A percentile compares a stretch with the other conserved stretches of the same genome.
Conservation (phyloP, 2,888 invertebrate genomes). For the Pycnomerus fuliginosus region DNA sequence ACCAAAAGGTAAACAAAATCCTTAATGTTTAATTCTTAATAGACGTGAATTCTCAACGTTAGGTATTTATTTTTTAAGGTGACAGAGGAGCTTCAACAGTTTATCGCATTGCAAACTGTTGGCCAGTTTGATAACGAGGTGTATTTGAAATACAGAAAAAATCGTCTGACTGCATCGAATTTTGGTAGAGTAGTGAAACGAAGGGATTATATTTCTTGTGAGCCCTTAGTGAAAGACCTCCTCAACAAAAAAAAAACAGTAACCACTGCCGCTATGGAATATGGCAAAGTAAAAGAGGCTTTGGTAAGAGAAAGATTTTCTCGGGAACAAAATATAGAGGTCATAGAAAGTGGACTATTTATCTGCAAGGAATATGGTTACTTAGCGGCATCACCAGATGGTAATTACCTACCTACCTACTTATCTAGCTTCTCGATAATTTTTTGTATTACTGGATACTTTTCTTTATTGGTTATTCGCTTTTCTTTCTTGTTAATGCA, state of each 20-base stretch:
- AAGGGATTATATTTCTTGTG: not conserved
- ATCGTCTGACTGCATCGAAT: slow-evolving; percentile 1
- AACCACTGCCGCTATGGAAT: not conserved
- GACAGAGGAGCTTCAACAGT: too few species aligned
- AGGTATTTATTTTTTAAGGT: too few species aligned
- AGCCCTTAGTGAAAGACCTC: not conserved
- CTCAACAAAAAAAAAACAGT: not conserved
- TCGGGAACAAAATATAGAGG: not conserved
- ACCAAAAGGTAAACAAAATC: too few species aligned
- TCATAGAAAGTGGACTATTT: not conserved
- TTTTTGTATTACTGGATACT: not conserved
- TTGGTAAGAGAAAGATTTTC: not conserved
- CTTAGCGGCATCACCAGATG: not conserved
- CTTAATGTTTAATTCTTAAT: too few species aligned
- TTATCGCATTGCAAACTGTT: not conserved
- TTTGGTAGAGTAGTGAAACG: not conserved
- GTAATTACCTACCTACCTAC: not conserved
- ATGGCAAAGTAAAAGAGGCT: not conserved
- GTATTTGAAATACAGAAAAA: not conserved
- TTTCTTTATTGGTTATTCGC: not conserved
- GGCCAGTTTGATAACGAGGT: not conserved
- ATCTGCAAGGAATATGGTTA: not conserved
- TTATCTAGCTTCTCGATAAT: too few species aligned
- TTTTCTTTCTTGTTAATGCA: not conserved
- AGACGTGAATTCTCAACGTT: too few species aligned